phyloP scores from a whole-genome alignment of 2,113 vertebrate genomes.

The Accipiter cooperii region DNA sequence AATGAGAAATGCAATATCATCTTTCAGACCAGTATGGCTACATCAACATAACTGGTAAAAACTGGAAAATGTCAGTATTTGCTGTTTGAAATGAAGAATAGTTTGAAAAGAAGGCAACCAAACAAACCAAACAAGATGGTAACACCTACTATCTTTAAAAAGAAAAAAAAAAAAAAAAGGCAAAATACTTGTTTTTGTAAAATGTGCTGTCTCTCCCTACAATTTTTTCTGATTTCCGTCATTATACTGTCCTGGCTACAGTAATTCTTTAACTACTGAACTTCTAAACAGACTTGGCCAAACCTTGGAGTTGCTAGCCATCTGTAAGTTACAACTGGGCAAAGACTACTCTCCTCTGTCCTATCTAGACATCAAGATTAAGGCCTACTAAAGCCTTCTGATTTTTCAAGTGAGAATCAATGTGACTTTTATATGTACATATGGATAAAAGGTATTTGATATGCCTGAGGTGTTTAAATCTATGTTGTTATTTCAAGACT shows the following conservation, averaged over 20 bases:
- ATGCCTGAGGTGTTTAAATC: background rate
- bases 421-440: background rate
- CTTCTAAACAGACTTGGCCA: background rate
- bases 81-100: background rate
- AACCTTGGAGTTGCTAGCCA: background rate
- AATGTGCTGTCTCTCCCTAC: background rate
- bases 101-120: background rate
- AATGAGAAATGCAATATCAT: background rate
- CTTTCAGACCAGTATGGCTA: background rate
- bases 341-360: background rate
- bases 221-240: background rate
- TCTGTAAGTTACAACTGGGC: background rate
- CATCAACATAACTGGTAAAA: background rate
- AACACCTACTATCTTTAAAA: background rate
- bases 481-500: background rate
- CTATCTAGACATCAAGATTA: background rate
- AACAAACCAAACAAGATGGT: background rate
- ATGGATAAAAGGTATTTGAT: background rate
- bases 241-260: background rate
- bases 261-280: background rate
- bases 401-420: background rate
- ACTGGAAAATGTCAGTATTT: background rate
- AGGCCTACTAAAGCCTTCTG: background rate
- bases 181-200: background rate
- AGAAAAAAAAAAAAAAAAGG: background rate